A percentile compares a stretch with the other conserved stretches of the same genome.
Conservation (phyloP, 2,797 vertebrate species). For the Gymnopithys bicolor region DNA sequence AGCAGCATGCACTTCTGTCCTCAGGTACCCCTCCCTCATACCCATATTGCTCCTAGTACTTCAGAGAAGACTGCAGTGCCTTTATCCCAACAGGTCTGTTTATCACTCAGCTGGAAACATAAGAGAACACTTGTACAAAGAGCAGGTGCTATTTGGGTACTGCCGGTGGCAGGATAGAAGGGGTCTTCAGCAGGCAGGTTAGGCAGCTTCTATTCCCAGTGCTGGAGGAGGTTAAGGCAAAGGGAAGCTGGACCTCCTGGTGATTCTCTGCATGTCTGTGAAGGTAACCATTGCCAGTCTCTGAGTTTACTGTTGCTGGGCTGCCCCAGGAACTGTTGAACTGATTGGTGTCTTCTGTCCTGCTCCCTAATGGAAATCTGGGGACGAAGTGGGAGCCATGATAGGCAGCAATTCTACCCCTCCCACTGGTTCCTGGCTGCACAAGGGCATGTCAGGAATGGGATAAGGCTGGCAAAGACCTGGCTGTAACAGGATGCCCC, state of each 20-base stretch:
- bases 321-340: neutral
- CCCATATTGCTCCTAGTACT: neutral
- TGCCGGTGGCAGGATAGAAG: neutral
- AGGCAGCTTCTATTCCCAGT: neutral
- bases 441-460: conserved; percentile 25
- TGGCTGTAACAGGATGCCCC: conserved; percentile 39
- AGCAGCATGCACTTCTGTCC: neutral
- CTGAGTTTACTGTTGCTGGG: conserved; percentile 10
- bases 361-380: neutral
- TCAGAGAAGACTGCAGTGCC: neutral
- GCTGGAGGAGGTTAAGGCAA: neutral
- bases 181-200: neutral
- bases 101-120: neutral
- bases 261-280: neutral
- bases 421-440: neutral
- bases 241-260: neutral
- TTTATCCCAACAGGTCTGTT: neutral
- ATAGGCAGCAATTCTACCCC: neutral
- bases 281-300: neutral
- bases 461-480: conserved; percentile 31
- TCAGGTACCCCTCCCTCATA: neutral
- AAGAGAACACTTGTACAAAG: neutral
- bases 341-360: neutral
- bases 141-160: neutral
- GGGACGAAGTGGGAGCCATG: neutral